Conservation (phyloP, 2,797 vertebrate species). For the Phylloscopus collybita region DNA sequence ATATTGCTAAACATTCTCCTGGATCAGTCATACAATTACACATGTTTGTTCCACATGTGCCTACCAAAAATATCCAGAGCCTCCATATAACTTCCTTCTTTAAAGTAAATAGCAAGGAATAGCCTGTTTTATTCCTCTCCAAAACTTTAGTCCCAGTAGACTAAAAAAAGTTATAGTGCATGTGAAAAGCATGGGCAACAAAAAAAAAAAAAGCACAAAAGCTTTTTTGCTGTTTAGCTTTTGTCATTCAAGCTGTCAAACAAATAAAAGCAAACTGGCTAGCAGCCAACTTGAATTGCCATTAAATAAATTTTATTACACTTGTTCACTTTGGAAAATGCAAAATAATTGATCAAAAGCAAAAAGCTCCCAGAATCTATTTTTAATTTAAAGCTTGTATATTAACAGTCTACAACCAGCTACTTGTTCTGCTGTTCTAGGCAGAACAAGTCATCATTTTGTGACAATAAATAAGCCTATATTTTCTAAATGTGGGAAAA, state of each 20-base stretch:
- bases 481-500: not conserved
- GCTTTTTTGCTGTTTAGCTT: not conserved
- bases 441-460: not conserved
- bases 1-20: not conserved
- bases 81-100: not conserved
- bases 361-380: not conserved
- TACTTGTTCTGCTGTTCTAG: not conserved
- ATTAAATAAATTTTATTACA: not conserved
- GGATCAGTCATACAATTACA: not conserved
- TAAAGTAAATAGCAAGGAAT: not conserved
- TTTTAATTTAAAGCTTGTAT: not conserved
- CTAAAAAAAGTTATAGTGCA: not conserved
- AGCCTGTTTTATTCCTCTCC: not conserved
- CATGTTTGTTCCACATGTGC: conserved; percentile 24
- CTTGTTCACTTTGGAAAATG: not conserved
- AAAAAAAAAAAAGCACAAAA: not conserved
- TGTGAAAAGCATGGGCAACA: not conserved
- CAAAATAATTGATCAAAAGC: not conserved
- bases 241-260: not conserved
- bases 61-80: conserved; percentile 34
- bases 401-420: not conserved
- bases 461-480: not conserved
- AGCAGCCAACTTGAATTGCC: not conserved
- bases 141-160: not conserved
- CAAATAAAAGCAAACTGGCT: not conserved